Evolutionary conservation across 2,797 vertebrate species (phyloP).

Genomic region (Catamblyrhynchus diadema): DNA sequence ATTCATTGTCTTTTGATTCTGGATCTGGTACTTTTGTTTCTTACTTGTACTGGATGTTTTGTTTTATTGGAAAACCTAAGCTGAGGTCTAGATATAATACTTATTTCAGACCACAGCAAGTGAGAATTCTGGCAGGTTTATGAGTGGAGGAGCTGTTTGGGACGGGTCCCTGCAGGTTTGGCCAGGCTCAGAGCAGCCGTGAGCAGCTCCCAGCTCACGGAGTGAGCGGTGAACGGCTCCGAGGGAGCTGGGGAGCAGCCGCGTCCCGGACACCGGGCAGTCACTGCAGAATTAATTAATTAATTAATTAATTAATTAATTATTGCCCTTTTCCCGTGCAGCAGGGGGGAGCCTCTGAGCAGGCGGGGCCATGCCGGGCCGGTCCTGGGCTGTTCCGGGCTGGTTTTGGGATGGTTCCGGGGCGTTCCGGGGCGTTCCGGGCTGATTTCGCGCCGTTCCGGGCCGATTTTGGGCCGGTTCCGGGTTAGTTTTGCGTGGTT

Average conservation of each 20-base stretch:
- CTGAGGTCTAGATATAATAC: not conserved
- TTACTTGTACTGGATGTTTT: not conserved
- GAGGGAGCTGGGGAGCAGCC: fast-evolving
- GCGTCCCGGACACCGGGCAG: fast-evolving
- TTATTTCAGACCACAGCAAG: no score
- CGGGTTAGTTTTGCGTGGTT: no score
- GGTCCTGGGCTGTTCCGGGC: no score
- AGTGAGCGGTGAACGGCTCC: no score
- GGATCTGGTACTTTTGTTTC: not conserved
- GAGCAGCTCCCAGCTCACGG: not conserved
- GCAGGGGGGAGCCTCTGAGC: not conserved
- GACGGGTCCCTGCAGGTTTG: no score
- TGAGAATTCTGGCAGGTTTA: not conserved
- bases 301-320: no score
- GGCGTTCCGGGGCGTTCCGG: no score
- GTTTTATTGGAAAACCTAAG: not conserved
- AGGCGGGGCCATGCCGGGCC: no score
- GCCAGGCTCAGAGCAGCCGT: not conserved
- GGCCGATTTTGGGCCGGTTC: no score
- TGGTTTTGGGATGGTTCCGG: no score
- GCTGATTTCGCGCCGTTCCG: no score
- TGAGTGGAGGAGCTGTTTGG: fast-evolving
- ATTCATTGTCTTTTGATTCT: not conserved
- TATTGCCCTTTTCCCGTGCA: fast-evolving
- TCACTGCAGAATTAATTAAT: fast-evolving